Base-by-base conservation (phyloP, 2,797 vertebrate genomes). In the Antrozous pallidus region DNA sequence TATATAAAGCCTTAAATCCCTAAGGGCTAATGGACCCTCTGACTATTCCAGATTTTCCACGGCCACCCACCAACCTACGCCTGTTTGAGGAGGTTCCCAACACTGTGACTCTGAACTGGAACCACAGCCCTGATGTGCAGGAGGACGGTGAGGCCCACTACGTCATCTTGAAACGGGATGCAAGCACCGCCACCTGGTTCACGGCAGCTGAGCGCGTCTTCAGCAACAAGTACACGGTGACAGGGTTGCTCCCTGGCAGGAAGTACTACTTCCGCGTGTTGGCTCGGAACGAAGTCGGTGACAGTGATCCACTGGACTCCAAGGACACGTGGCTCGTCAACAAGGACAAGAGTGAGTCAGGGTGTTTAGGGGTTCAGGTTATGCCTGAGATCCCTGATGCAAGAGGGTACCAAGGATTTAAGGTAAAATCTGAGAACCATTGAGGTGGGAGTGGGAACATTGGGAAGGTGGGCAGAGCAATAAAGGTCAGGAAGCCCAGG, bases 191-290 rank as follows among this genome's bases (percentile, higher is more conserved):
- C 45, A 96, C 88, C 45, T 98, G 98, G 98, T 98, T 98, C 97
- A 98, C 98, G 0, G 96, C 96, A 0, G 81, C 97, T 0, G 96
- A 98, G 75, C 69, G 84, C 0, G 97, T 98, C 93, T 98, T 97
- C 97, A 98, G 97, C 97, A 98, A 90, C 97, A 98, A 98, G 96
- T 98, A 91, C 90, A 97, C 95, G 0, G 97, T 98, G 94, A 98
- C 97, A 0, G 12, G 97, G 96, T 96, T 98, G 58, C 93, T 98
- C 49, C 98, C 97, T 0, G 98, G 98, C 49, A 97, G 97, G 87
- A 98, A 98, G 96, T 98, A 97, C 95, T 98, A 97, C 95, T 98
- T 98, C 97, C 96, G 98, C 93, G 97, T 98, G 51, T 92, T 97
- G 36, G 98, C 97, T 26, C 97, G 94, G 69, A 98, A 96, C 80